Conservation (phyloP, 1,140 invertebrate species). For the Bombus consobrinus region DNA sequence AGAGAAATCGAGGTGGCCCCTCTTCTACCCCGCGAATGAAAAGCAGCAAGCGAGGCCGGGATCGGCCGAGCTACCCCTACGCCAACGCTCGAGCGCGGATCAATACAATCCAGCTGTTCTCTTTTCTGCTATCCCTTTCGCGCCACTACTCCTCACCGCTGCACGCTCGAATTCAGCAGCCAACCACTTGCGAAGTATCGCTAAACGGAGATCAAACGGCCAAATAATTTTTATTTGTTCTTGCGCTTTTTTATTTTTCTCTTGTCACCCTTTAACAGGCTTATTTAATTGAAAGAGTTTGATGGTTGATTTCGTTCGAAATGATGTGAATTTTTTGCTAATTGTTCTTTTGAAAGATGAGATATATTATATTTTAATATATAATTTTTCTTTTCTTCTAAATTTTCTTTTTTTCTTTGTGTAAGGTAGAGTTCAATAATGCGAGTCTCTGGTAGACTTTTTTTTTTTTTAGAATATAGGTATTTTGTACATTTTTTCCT, state of each 20-base stretch:
- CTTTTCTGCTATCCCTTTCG: constrained; percentile 77
- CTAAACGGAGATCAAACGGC: constrained; percentile 15
- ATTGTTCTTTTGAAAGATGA: background rate
- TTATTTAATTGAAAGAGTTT: background rate
- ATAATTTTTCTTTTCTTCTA: no score
- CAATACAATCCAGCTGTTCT: constrained; percentile 81
- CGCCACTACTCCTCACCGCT: constrained; percentile 53
- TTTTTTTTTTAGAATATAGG: accelerated
- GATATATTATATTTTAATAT: no score
- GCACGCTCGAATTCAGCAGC: constrained; percentile 48
- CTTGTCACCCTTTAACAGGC: background rate
- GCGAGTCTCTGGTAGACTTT: no score
- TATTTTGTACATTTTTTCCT: no score
- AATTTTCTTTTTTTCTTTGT: background rate
- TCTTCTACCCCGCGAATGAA: constrained; percentile 60
- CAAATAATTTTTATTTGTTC: constrained; percentile 20
- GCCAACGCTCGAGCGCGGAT: constrained; percentile 71
- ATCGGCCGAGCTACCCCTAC: constrained; percentile 71
- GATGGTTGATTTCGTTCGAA: background rate
- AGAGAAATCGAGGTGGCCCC: constrained; percentile 50
- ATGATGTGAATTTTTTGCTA: background rate
- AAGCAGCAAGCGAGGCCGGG: constrained; percentile 64
- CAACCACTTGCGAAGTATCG: background rate
- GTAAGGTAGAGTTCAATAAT: background rate
- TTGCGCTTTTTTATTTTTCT: background rate